Percentiles rank a stretch among this genome's conserved stretches.
Conservation (phyloP, 2,797 vertebrate genomes). For the Thaleichthys pacificus region DNA sequence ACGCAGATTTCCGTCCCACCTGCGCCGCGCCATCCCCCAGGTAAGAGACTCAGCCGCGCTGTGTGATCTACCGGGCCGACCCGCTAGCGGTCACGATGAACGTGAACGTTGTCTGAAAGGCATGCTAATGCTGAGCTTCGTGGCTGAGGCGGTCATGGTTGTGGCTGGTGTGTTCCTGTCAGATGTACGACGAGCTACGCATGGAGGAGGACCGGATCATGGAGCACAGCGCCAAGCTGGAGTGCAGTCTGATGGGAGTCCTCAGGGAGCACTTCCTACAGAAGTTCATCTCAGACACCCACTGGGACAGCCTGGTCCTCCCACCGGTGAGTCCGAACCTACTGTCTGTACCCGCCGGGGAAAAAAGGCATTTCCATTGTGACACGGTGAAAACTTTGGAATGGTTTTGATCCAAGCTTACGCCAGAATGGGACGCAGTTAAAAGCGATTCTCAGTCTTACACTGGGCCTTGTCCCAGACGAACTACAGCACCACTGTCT, state of each 20-base stretch:
- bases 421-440: too few relatives aligned
- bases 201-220: conserved; percentile 61
- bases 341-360: too few relatives aligned
- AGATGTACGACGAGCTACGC: conserved; percentile 77
- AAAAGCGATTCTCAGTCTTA: too few relatives aligned
- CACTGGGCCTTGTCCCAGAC: too few relatives aligned
- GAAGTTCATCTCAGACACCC: conserved; percentile 67
- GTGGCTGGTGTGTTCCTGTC: background rate
- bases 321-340: conserved; percentile 57
- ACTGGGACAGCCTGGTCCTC: conserved; percentile 77
- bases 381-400: background rate
- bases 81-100: too few relatives aligned
- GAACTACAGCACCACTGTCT: too few relatives aligned
- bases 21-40: conserved; percentile 65
- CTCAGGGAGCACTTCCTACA: conserved; percentile 74
- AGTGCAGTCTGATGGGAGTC: conserved; percentile 76
- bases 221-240: conserved; percentile 58
- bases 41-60: conserved; percentile 62
- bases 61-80: too few relatives aligned
- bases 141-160: background rate
- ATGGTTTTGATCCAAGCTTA: too few relatives aligned
- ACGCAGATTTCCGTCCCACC: conserved; percentile 61
- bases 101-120: background rate
- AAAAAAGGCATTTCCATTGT: background rate
- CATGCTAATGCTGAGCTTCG: background rate